Base-by-base conservation (phyloP, 2,888 invertebrate genomes). In the Julus scandinavius region DNA sequence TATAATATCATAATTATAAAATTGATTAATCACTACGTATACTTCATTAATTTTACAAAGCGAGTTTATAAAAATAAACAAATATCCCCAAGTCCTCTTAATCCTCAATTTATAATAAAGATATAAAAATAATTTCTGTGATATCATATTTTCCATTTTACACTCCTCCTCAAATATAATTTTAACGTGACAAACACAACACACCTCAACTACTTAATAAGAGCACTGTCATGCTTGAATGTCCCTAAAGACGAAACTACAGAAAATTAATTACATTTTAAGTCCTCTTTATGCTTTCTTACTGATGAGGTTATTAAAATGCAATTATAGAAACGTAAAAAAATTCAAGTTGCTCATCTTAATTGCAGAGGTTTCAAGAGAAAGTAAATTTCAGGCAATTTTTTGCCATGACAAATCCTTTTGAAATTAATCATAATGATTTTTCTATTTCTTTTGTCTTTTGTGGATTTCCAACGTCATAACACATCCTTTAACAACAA, bases 321-420 rank as follows among this genome's bases (percentile, higher is more conserved):
- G 63, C 63, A 63, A 63, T 63, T 63, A 63, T 63, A 63, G 63
- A 63, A 20, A n/a, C 6, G 20, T 20, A 63, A 72, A 72, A 72
- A 72, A 72, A 72, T 29, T 13, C 9, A 72, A 72, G 29, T 38
- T 72, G 6, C 72, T 72, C 11, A 29, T 11, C n/a, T 29, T n/a
- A 72, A 72, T 72, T n/a, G 29, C n/a, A 72, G 72, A n/a, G 29
- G 0, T 11, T 72, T 29, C 29, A 20, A 20, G n/a, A 63, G 29
- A 9, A 29, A 72, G 45, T 45, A 45, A 3, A 72, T 29, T 29
- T 29, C 72, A 7, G 29, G 11, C 1, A 72, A n/a, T 11, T 54
- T 54, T 54, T 17, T 54, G 4, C 54, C 45, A 45, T 7, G 7
- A 7, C 45, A 45, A 5, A 1, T 45, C 45, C 45, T 45, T 45